These are phyloP conservation scores for Ormyrus nitidulus DNA, from an alignment of 2,888 invertebrate species.

Conservation along the genomic window DNA sequence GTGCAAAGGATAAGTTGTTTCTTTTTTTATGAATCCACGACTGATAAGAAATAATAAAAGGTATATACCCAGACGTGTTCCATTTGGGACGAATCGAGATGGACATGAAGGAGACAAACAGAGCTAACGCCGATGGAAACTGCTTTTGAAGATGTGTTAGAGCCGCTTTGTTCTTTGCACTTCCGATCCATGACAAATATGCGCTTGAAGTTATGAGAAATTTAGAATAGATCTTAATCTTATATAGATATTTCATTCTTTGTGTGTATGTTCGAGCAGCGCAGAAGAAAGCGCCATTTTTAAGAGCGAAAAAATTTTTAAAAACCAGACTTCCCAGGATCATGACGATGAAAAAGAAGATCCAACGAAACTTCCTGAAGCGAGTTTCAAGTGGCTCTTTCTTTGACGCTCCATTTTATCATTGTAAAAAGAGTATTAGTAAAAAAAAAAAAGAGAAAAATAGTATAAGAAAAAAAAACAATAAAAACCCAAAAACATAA, in stretches of 20 bases:
- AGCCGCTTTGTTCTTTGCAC: slow-evolving; percentile 53
- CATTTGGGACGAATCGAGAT: slow-evolving; percentile 2
- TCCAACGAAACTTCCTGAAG: neutral
- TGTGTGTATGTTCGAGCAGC: slow-evolving; percentile 18
- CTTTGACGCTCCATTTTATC: slow-evolving; percentile 27
- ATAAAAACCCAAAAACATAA: slow-evolving; percentile 45
- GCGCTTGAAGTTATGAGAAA: slow-evolving; percentile 44
- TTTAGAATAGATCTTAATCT: slow-evolving; percentile 5
- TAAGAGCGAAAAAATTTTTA: neutral
- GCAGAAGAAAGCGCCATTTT: slow-evolving; percentile 30
- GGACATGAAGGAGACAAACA: slow-evolving; percentile 12
- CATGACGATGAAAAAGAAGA: neutral
- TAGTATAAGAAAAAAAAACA: slow-evolving; percentile 26
- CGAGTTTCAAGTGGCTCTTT: slow-evolving; percentile 35
- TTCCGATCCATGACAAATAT: slow-evolving; percentile 47
- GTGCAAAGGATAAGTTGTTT: neutral
- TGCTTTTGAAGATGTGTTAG: slow-evolving; percentile 41
- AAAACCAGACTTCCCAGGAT: neutral
- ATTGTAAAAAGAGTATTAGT: slow-evolving; percentile 27
- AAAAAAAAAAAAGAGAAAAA: slow-evolving; percentile 1
- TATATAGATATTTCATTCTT: slow-evolving; percentile 25
- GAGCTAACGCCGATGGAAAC: slow-evolving; percentile 22
- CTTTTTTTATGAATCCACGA: slow-evolving; percentile 5
- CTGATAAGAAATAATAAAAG: neutral
- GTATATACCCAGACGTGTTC: neutral